Percentiles rank a stretch among this genome's conserved stretches.
phyloP scores from a whole-genome alignment of 2,113 vertebrate genomes.

The Peromyscus polionotus region DNA sequence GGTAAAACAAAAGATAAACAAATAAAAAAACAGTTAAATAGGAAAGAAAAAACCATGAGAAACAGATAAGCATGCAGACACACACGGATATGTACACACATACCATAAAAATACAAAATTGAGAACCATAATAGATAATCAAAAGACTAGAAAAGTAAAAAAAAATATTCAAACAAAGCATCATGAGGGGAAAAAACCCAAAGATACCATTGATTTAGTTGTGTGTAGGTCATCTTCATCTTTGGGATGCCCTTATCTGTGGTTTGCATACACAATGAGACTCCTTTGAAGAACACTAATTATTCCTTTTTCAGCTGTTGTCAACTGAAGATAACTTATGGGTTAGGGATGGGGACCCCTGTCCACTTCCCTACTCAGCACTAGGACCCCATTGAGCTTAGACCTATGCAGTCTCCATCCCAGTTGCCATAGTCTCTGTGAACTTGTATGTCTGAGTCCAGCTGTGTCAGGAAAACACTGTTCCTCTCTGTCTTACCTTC shows the following conservation, averaged over 20 bases:
- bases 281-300: background rate
- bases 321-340: background rate
- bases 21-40: background rate
- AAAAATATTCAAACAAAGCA: background rate
- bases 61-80: background rate
- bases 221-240: background rate
- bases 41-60: background rate
- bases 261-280: background rate
- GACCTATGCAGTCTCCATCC: background rate
- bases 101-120: background rate
- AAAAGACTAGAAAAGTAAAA: background rate
- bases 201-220: background rate
- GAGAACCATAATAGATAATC: background rate
- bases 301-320: background rate
- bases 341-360: background rate
- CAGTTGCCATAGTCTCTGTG: background rate
- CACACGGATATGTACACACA: background rate
- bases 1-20: background rate
- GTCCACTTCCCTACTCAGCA: background rate
- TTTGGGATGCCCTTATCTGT: background rate
- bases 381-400: background rate
- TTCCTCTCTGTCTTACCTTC: background rate
- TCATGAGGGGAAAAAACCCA: background rate
- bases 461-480: background rate
- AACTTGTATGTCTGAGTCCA: background rate